Evolutionary conservation across 2,888 invertebrate genomes (phyloP).

Genomic region (Acrocyrtus sp.): DNA sequence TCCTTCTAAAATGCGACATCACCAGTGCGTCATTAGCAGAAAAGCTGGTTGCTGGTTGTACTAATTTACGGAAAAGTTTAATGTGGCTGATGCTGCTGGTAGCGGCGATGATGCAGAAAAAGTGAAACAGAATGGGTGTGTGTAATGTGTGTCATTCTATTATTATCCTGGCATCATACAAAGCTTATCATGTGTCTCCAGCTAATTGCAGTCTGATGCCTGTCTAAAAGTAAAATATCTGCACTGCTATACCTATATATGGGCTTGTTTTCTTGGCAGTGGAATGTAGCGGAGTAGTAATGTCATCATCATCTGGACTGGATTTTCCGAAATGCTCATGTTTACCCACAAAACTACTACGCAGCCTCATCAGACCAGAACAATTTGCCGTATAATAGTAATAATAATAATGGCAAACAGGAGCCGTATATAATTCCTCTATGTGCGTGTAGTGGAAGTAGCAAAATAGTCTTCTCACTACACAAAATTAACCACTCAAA

Average conservation of each 20-base stretch:
- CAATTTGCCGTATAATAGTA: conserved; percentile 24
- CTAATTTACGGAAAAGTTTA: no score
- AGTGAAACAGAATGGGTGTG: neutral
- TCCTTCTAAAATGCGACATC: no score
- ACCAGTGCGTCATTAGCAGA: no score
- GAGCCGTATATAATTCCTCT: conserved; percentile 16
- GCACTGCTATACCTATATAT: no score
- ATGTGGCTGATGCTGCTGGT: no score
- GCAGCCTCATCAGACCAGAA: conserved; percentile 20
- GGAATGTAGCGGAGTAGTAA: no score
- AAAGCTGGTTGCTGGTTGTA: no score
- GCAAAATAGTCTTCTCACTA: no score
- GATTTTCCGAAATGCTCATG: neutral
- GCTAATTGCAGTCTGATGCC: conserved; percentile 30
- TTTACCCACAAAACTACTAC: conserved; percentile 4
- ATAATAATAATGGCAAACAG: conserved; percentile 22
- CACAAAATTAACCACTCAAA: conserved; percentile 38
- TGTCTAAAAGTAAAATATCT: no score
- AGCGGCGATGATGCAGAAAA: neutral
- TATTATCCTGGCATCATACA: conserved; percentile 3
- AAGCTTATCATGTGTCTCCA: conserved; percentile 34
- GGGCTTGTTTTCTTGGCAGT: no score
- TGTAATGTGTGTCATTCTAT: no score
- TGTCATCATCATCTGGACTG: no score
- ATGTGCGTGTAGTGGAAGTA: conserved; percentile 24